Base-by-base conservation (phyloP, 2,113 vertebrate genomes). In the Danionella cerebrum region DNA sequence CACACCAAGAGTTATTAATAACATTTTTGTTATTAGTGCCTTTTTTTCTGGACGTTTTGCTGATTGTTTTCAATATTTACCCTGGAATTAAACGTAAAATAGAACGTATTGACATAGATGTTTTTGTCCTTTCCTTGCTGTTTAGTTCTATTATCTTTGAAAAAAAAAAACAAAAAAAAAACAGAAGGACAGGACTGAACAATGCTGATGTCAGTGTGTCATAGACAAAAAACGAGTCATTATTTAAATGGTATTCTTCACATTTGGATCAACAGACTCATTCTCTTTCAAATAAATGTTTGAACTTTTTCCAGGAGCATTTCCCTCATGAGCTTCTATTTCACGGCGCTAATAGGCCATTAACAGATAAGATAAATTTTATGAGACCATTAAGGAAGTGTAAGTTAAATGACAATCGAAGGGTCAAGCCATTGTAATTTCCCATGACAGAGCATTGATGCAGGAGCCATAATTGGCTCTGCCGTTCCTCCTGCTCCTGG, bases 361-460 rank as follows among this genome's bases (percentile, higher is more conserved):
- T 65, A 69, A 69, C 62, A 69, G 36, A 65, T 65, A 69, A 69
- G 66, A 69, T 51, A 65, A 31, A 54, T 7, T 74, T 74, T 69
- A 69, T 38, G 44, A 38, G 47, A 38, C 58, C 25, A 69, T 73
- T 73, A 73, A 69, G 63, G 52, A 52, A 62, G 68, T 69, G 62
- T 64, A 65, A 66, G 55, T 58, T 74, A 65, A 74, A 74, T 69
- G 52, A 57, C 60, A 65, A 74, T 69, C 67, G 54, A 65, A 65
- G 72, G 71, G 65, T 69, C 27, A 65, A 38, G 51, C 57, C 52
- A 52, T 33, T 36, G 45, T 72, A 38, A 65, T 72, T 76, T 72
- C 39, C 70, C 70, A 36, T 24, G 66, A 53, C 64, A n/a, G 35
- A 52, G 25, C 48, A 10, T 12, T 55, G 47, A 9, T 9, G 14